Evolutionary conservation across 2,797 vertebrate genomes (phyloP), one percentile per base, ranked within the genome.

Genomic region (Tokudaia muenninki): DNA sequence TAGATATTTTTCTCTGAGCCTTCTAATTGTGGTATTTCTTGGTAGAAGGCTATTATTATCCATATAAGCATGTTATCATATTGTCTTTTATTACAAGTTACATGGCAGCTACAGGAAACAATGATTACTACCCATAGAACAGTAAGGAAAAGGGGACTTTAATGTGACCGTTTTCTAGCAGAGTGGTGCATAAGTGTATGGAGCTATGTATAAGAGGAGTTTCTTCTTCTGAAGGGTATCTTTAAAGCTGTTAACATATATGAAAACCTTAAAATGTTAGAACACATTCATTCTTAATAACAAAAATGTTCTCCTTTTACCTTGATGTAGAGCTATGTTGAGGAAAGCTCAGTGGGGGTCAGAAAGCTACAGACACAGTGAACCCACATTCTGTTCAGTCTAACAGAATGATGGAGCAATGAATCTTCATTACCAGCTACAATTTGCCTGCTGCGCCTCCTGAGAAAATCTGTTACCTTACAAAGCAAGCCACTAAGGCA

Each of bases 351-450:
- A 88, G 80, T 74, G 26, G 88, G 81, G 83, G 16, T 70, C 11
- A 47, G 75, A 95, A 98, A 96, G 84, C 70, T 50, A 22, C 12
- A 90, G 77, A 77, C 55, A 63, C 50, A 50, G 8, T 75, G 67
- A 95, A 79, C n/a, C 44, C 47, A 70, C 67, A 52, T 90, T 96
- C 90, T 78, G 3, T n/a, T 63, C 55, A 78, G 47, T n/a, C 52
- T 63, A 75, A 81, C n/a, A 90, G 78, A 95, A 57, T 52, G 29
- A 92, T 11, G 11, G 13, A 80, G 95, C 79, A 72, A 94, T 94
- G 55, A 19, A 70, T 88, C 91, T 96, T 83, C 59, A 93, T 86
- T 59, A 75, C 17, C 61, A 95, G 37, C 61, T 91, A 63, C 34
- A 96, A n/a, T 37, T 61, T 59, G 29, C 57, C 87, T 89, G 63